Evolutionary conservation across 2,113 vertebrate genomes (phyloP).

Genomic region (Suricata suricatta): DNA sequence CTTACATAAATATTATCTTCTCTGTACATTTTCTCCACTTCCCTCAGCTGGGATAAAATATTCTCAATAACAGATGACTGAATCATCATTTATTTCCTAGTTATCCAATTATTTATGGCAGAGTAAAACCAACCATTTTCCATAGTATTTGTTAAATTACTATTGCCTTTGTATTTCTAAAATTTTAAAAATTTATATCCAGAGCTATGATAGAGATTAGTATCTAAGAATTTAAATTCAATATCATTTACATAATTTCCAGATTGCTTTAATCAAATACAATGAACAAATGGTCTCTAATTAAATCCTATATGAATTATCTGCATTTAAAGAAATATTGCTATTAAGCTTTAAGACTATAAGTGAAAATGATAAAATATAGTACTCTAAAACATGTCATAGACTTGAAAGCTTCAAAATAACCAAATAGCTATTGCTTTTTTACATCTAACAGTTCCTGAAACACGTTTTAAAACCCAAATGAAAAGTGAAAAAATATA

Average conservation of each 20-base stretch:
- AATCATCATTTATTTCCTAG: conserved; percentile 35
- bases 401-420: conserved; percentile 39
- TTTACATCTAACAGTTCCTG: conserved; percentile 1
- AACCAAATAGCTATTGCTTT: conserved; percentile 12
- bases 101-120: conserved; percentile 47
- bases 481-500: conserved; percentile 46
- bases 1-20: conserved; percentile 20
- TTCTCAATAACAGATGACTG: too few species aligned
- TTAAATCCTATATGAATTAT: neutral
- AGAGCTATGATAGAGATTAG: too few species aligned
- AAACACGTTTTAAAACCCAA: neutral
- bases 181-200: conserved; percentile 5
- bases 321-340: neutral
- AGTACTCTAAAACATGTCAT: conserved; percentile 8
- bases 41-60: neutral
- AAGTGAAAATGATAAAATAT: conserved; percentile 39
- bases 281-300: neutral
- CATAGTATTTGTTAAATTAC: conserved; percentile 7
- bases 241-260: neutral
- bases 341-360: neutral
- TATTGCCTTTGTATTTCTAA: conserved; percentile 50
- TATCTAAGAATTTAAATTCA: neutral
- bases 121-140: conserved; percentile 5
- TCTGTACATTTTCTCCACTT: neutral
- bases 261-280: conserved; percentile 41